phyloP scores from a whole-genome alignment of 2,888 invertebrate species.

The Craniophora ligustri region DNA sequence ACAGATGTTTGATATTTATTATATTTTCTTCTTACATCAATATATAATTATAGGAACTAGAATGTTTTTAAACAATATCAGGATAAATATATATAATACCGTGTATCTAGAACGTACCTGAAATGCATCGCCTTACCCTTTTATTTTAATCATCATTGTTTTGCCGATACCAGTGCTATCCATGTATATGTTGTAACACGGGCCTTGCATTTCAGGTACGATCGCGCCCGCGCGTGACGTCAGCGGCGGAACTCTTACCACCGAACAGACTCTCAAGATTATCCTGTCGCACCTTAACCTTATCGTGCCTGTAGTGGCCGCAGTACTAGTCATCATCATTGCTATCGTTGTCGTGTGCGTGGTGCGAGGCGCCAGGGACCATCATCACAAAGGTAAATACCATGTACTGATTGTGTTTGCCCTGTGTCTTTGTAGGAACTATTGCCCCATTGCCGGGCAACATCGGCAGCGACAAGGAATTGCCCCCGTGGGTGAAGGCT shows the following conservation, averaged over 20 bases:
- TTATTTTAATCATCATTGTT: conserved; percentile 27
- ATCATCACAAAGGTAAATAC: conserved; percentile 94
- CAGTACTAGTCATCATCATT: conserved; percentile 96
- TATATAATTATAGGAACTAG: background rate
- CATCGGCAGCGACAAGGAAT: conserved; percentile 84
- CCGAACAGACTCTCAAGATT: conserved; percentile 95
- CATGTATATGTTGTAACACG: conserved; percentile 35
- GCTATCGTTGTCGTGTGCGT: conserved; percentile 98
- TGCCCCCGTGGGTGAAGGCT: conserved; percentile 93
- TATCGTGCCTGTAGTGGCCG: conserved; percentile 97
- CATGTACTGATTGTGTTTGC: conserved; percentile 29
- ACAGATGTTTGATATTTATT: background rate
- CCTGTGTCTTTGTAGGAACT: conserved; percentile 89
- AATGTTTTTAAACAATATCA: background rate
- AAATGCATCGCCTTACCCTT: conserved; percentile 86
- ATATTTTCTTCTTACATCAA: too few relatives aligned
- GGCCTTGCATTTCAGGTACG: conserved; percentile 95
- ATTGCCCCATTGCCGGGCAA: conserved; percentile 93
- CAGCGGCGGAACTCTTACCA: conserved; percentile 90
- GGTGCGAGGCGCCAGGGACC: conserved; percentile 94
- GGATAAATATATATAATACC: conserved; percentile 20
- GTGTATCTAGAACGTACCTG: conserved; percentile 80
- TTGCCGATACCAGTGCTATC: conserved; percentile 28
- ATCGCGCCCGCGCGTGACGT: conserved; percentile 96
- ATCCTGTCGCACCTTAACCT: conserved; percentile 97